Base-by-base conservation (phyloP, 2,113 vertebrate species). In the Chloroceryle aenea region DNA sequence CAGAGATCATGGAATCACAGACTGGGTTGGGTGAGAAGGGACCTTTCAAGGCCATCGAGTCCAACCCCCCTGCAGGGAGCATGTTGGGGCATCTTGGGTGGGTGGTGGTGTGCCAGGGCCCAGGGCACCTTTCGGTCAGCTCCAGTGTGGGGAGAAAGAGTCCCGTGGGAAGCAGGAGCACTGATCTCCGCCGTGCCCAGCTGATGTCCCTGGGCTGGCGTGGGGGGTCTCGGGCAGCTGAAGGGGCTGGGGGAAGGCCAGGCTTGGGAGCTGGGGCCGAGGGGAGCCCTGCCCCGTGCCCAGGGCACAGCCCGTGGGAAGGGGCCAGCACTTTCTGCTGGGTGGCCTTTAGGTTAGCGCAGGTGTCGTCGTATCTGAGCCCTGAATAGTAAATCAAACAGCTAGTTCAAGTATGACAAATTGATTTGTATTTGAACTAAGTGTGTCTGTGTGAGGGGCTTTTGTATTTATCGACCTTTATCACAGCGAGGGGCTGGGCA, bases 281-380 rank as follows among this genome's bases (percentile, higher is more conserved):
- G 36, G 40, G 30, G n/a, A 16, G 56, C 6, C 26, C 27, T 19
- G 12, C 16, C 45, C 58, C 3, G 5, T 20, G 45, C 17, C 32
- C 10, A 1, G 25, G 30, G 30, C 34, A 14, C 6, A n/a, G 25
- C 42, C 50, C 13, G 26, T 32, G 8, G 6, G 26, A 16, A 8
- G 3, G 1, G 43, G 6, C 10, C 8, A 7, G 45, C 12, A 3
- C 53, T 2, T 36, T 55, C 52, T 50, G 40, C 38, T 38, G 61
- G 32, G 17, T 18, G 48, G 14, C 50, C 52, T 25, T 11, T 4
- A 36, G 30, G n/a, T 32, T 21, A 15, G 40, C 3, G 5, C 38
- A 42, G 64, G 40, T 26, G 20, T 17, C 45, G 7, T 20, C 19
- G 0, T 0, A 11, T 36, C 48, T 6, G 25, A 53, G 40, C 55